These are phyloP conservation scores for Zosterops hypoxanthus DNA, from an alignment of 2,113 vertebrate genomes.

Conservation along the genomic window DNA sequence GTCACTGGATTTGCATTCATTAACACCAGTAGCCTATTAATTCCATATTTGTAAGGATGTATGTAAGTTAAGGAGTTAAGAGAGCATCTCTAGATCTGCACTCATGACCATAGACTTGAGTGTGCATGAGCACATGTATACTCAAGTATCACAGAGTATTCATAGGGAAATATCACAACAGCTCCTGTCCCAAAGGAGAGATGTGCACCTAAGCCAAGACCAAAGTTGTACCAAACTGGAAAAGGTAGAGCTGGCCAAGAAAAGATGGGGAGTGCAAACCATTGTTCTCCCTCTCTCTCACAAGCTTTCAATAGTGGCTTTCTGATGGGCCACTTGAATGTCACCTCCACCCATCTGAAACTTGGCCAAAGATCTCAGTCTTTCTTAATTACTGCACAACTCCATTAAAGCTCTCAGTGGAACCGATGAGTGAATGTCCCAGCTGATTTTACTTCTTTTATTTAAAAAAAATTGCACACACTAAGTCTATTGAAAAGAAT, in stretches of 20 bases:
- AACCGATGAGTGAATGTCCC: conserved; percentile 5
- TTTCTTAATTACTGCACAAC: conserved; percentile 18
- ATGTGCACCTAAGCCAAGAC: neutral
- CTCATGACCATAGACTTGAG: accelerated
- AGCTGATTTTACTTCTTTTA: neutral
- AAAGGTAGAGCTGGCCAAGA: neutral
- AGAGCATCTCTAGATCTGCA: neutral
- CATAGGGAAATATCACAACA: neutral
- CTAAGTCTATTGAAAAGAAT: conserved; percentile 60
- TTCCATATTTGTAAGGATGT: neutral
- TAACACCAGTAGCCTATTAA: neutral
- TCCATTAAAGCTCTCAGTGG: conserved; percentile 54
- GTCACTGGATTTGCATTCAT: neutral
- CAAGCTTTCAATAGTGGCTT: neutral
- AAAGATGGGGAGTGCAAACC: neutral
- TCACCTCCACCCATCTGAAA: conserved; percentile 42
- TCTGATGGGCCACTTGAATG: conserved; percentile 42
- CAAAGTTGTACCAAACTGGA: neutral
- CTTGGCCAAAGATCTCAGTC: conserved; percentile 8
- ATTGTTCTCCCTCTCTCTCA: neutral
- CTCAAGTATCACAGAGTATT: neutral
- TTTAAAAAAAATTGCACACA: neutral
- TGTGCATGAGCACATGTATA: neutral
- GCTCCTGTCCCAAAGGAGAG: neutral
- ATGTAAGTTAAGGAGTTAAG: neutral